phyloP scores from a whole-genome alignment of 53 echinoderm and acorn worm genomes.

The Echinometra lucunter region DNA sequence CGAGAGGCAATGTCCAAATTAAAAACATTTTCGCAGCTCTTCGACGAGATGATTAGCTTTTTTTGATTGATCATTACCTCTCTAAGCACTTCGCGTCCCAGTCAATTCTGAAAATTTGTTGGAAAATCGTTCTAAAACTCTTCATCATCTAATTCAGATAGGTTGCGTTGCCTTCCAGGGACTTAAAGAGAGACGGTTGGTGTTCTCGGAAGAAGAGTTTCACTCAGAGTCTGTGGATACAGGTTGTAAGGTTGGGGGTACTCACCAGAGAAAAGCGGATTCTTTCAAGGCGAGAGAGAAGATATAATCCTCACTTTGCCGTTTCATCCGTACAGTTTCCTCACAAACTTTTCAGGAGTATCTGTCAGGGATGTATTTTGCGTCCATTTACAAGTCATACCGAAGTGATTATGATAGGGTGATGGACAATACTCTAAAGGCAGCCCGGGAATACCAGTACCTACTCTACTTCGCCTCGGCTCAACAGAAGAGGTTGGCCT shows the following conservation, averaged over 20 bases:
- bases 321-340: neutral
- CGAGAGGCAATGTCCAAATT: neutral
- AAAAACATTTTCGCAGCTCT: neutral
- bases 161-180: neutral
- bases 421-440: neutral
- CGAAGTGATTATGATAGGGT: neutral
- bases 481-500: neutral
- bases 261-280: neutral
- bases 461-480: neutral
- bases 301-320: neutral
- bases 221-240: neutral
- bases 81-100: neutral
- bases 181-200: neutral
- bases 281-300: neutral
- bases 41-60: neutral
- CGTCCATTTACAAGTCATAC: neutral
- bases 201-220: neutral
- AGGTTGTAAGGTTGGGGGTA: neutral
- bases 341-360: neutral
- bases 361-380: neutral
- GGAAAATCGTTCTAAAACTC: too few species aligned
- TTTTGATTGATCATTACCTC: neutral
- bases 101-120: too few species aligned
- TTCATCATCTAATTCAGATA: neutral
- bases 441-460: neutral